Percentiles rank a stretch among this genome's conserved stretches.
Conservation (phyloP, 2,888 invertebrate genomes). For the Euplagia quadripunctaria region DNA sequence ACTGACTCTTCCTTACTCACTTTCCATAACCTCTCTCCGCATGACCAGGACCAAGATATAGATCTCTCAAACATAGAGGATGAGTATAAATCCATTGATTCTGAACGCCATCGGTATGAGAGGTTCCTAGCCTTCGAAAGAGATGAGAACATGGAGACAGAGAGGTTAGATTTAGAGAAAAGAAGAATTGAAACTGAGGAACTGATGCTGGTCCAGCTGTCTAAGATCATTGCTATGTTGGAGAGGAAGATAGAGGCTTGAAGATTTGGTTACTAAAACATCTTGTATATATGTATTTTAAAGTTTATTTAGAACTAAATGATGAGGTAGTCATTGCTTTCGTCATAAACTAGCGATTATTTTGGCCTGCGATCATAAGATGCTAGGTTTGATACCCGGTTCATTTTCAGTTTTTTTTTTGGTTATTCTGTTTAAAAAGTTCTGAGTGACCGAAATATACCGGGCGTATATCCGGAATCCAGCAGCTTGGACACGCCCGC, state of each 20-base stretch:
- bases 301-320: too few relatives aligned
- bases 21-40: constrained; percentile 59
- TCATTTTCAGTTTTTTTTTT: too few relatives aligned
- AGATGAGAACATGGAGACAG: constrained; percentile 46
- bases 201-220: constrained; percentile 65
- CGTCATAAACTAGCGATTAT: too few relatives aligned
- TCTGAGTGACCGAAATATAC: too few relatives aligned
- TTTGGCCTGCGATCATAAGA: too few relatives aligned
- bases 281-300: not conserved
- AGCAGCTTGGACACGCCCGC: too few relatives aligned
- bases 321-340: too few relatives aligned
- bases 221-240: constrained; percentile 71
- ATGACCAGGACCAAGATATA: constrained; percentile 32
- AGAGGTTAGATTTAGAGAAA: constrained; percentile 49
- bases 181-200: constrained; percentile 60
- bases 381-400: too few relatives aligned
- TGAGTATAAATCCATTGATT: constrained; percentile 27
- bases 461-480: too few relatives aligned
- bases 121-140: constrained; percentile 48
- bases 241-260: constrained; percentile 67
- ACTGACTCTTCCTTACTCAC: constrained; percentile 66
- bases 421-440: too few relatives aligned
- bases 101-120: constrained; percentile 30
- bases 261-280: constrained; percentile 33
- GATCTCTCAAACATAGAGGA: constrained; percentile 26